Conservation (phyloP, 37 sponge, comb jelly and placozoan genomes). For the Mnemiopsis leidyi region DNA sequence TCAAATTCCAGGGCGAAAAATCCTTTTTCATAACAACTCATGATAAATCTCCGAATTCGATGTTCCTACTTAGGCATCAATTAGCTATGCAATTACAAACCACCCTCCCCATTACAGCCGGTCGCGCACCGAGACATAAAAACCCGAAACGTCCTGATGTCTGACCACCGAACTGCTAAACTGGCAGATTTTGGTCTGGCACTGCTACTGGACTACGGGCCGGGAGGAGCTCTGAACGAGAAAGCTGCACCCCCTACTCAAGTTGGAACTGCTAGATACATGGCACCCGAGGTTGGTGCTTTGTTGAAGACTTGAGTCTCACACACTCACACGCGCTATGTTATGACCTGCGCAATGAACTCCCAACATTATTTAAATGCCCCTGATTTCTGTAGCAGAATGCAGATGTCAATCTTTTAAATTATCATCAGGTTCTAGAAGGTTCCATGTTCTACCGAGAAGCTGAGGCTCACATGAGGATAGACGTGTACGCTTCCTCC, state of each 20-base stretch:
- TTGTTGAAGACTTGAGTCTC: too few relatives aligned
- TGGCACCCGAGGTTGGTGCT: slow-evolving; percentile 45
- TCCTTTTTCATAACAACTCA: too few relatives aligned
- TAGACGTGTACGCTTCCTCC: slow-evolving; percentile 39
- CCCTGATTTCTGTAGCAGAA: background rate
- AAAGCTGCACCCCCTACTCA: slow-evolving; percentile 64
- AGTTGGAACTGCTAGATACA: slow-evolving; percentile 65
- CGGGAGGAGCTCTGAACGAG: slow-evolving; percentile 58
- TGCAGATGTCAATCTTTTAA: too few relatives aligned
- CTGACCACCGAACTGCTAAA: slow-evolving; percentile 56
- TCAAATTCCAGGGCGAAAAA: too few relatives aligned
- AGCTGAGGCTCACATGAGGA: slow-evolving; percentile 62
- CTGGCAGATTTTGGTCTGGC: slow-evolving; percentile 62
- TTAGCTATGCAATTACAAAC: too few relatives aligned
- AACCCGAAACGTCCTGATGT: slow-evolving; percentile 46
- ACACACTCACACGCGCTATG: background rate
- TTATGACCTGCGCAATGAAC: background rate
- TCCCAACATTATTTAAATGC: background rate
- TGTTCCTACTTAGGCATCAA: too few relatives aligned
- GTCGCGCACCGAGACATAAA: slow-evolving; percentile 57
- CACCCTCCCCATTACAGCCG: background rate
- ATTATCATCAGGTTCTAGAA: slow-evolving; percentile 29
- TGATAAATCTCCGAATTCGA: too few relatives aligned
- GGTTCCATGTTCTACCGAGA: slow-evolving; percentile 61
- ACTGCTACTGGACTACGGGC: slow-evolving; percentile 47